Base-by-base conservation (phyloP, 2,797 vertebrate species). In the Sebastes vulpes region DNA sequence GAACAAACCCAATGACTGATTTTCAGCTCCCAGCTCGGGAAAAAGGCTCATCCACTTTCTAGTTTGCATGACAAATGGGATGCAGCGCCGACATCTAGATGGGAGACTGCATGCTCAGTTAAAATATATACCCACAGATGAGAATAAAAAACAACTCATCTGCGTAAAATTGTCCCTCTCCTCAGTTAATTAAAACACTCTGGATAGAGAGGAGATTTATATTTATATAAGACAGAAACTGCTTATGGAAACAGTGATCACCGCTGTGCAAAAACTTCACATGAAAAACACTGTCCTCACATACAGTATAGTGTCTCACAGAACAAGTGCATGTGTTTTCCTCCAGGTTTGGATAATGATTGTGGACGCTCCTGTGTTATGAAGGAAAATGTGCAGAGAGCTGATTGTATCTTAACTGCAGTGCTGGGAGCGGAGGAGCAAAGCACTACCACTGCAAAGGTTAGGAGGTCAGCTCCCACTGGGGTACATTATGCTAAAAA, bases 21-120 rank as follows among this genome's bases (percentile, higher is more conserved):
- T 58, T 69, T 38, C 32, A 64, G 79, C 42, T 64, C 26, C 54
- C 21, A 61, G 66, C 31, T 53, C 1, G 2, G 38, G 32, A 32
- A 66, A 31, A 35, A 80, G 35, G 25, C 58, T 83, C 56, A 80
- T 75, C 52, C 59, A 75, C 18, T 61, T 63, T 85, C 25, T 29
- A 77, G 32, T 78, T 73, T 77, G 64, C 65, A 81, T 75, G 65
- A 73, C 31, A 74, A 84, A 84, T 70, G 29, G 56, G 5, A 81
- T 2, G n/a, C 46, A 42, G 32, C 0, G 16, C 9, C 52, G 31
- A 42, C 38, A 68, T 75, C 61, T 57, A 74, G 61, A 35, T 5
- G 32, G 46, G 23, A 72, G 32, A 69, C 10, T 5, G 6, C 10
- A 4, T 21, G 35, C 48, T 7, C 6, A n/a, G 42, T 66, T 70